Conservation (phyloP, 2,888 invertebrate species). For the Diachrysia chrysitis region DNA sequence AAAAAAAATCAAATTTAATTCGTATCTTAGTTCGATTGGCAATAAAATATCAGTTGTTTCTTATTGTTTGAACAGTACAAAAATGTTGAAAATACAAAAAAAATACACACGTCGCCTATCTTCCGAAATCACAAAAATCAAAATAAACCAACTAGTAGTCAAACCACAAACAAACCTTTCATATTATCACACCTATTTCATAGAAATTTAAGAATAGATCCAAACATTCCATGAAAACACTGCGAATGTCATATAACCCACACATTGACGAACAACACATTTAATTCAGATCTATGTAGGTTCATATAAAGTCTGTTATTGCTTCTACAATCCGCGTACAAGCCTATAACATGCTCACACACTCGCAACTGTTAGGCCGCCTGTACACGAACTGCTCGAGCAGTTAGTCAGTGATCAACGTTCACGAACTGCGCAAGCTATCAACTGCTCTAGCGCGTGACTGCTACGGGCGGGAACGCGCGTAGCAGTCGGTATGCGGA, state of each 20-base stretch:
- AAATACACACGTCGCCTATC: not conserved
- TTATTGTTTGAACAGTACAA: not conserved
- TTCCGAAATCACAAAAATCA: not conserved
- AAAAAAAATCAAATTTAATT: too few species aligned
- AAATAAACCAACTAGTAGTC: not conserved
- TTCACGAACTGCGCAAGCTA: too few species aligned
- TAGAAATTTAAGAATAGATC: constrained; percentile 11
- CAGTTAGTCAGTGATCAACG: too few species aligned
- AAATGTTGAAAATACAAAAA: not conserved
- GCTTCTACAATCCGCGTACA: constrained; percentile 42
- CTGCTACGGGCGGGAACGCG: too few species aligned
- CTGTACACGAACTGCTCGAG: too few species aligned
- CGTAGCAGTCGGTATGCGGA: too few species aligned
- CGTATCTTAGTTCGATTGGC: too few species aligned
- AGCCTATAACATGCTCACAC: constrained; percentile 61
- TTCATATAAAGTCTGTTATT: constrained; percentile 50
- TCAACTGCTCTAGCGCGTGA: too few species aligned
- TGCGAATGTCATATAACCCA: constrained; percentile 12
- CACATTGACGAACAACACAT: constrained; percentile 24
- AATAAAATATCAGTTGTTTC: too few species aligned
- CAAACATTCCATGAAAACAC: constrained; percentile 15
- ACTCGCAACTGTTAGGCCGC: constrained; percentile 57
- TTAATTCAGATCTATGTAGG: constrained; percentile 48
- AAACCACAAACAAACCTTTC: not conserved
- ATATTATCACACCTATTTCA: not conserved